Base-by-base conservation (phyloP, 2,888 invertebrate genomes). In the Rhagophthalmus giganteus region DNA sequence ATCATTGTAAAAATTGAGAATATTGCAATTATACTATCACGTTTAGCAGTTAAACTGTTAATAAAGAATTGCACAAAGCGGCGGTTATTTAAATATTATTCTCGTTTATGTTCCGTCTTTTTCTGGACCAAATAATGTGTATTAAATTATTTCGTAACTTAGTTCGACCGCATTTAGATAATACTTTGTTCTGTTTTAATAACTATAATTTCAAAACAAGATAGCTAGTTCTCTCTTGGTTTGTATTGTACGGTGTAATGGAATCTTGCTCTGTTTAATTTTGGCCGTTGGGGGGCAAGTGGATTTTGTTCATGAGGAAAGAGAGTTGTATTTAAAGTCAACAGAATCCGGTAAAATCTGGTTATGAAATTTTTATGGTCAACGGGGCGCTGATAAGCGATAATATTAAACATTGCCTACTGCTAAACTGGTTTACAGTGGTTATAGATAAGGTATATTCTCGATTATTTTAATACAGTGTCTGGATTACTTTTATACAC, bases 291-390 rank as follows among this genome's bases (percentile, higher is more conserved):
- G 63, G 70, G 70, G 70, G 71, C 71, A 70, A 66, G 68, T 58
- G 61, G 60, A 59, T 61, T 63, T 60, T 57, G 61, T 58, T 51
- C 57, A 60, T 47, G 59, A 60, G 65, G 67, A 66, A 63, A 65
- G 67, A 60, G 59, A 64, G 63, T 69, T 64, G 62, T 64, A n/a
- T 65, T 64, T 65, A 64, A 66, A 67, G 69, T 71, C 69, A 69
- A 68, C 68, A 66, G 45, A 33, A 76, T 75, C 81, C 75, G 74
- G 82, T 79, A 78, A 76, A 75, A 77, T 78, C 82, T 76, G 69
- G 81, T 75, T 70, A 58, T 70, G 71, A 74, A 76, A 58, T 79
- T 76, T 79, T 77, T 75, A 74, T 77, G 81, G 79, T 81, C 81
- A 81, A 78, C 76, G 79, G 80, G 81, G 80, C 78, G 76, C 39